Percentiles rank a stretch among this genome's conserved stretches.
Evolutionary conservation across 1,140 invertebrate genomes (phyloP).

Genomic region (Chymomyza costata): DNA sequence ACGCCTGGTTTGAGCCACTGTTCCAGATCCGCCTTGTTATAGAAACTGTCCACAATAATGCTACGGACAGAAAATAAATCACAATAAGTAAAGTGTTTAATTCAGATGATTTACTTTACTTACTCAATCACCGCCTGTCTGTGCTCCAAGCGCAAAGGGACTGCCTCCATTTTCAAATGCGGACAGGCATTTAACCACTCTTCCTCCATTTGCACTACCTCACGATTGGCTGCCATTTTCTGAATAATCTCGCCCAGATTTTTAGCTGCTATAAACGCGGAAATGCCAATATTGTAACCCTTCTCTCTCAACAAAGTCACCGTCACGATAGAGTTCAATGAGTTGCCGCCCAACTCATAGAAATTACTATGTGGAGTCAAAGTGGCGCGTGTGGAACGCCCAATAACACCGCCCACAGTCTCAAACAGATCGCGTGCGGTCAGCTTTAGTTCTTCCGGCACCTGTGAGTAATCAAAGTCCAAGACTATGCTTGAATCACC

Average conservation of each 20-base stretch:
- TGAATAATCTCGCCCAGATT: slow-evolving; percentile 82
- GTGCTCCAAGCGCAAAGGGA: slow-evolving; percentile 79
- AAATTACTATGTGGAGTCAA: slow-evolving; percentile 83
- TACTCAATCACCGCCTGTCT: slow-evolving; percentile 79
- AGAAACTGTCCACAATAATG: slow-evolving; percentile 89
- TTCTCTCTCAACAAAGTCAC: slow-evolving; percentile 86
- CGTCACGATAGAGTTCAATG: slow-evolving; percentile 88
- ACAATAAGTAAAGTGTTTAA: not conserved
- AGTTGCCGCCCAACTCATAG: slow-evolving; percentile 90
- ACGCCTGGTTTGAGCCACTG: slow-evolving; percentile 83
- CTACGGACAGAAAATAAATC: slow-evolving; percentile 75
- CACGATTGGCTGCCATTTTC: slow-evolving; percentile 75
- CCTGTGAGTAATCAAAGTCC: slow-evolving; percentile 79
- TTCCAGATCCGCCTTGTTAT: slow-evolving; percentile 88
- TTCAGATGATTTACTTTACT: slow-evolving; percentile 32
- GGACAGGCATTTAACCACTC: slow-evolving; percentile 53
- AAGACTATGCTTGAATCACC: slow-evolving; percentile 65
- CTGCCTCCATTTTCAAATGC: slow-evolving; percentile 76
- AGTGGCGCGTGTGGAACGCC: slow-evolving; percentile 78
- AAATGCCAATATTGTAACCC: slow-evolving; percentile 86
- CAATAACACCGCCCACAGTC: slow-evolving; percentile 83
- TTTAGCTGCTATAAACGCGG: slow-evolving; percentile 85
- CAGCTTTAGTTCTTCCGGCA: slow-evolving; percentile 78
- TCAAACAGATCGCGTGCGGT: slow-evolving; percentile 83
- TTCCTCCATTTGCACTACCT: slow-evolving; percentile 50